These are phyloP conservation scores for Carapus acus DNA, from an alignment of 2,797 vertebrate species.

Conservation along the genomic window DNA sequence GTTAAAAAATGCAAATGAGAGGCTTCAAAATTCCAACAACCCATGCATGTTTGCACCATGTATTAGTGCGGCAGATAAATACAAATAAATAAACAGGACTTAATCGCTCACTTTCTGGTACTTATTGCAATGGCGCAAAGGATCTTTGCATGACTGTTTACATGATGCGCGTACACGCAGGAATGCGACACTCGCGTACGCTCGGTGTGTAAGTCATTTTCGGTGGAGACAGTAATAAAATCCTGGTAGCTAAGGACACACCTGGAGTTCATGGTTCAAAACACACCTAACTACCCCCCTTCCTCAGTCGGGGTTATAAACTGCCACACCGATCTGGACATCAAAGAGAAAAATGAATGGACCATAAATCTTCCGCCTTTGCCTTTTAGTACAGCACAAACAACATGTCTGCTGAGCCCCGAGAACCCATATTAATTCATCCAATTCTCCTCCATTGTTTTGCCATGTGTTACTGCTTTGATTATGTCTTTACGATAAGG, in stretches of 20 bases:
- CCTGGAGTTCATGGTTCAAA: background rate
- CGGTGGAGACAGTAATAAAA: no score
- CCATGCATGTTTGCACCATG: background rate
- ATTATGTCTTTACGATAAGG: slow-evolving; percentile 52
- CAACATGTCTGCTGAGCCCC: slow-evolving; percentile 6
- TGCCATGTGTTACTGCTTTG: slow-evolving; percentile 30
- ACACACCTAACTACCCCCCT: background rate
- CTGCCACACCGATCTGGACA: slow-evolving; percentile 1
- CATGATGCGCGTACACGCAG: no score
- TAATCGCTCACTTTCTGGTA: no score
- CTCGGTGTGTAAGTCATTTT: no score
- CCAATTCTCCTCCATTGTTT: slow-evolving; percentile 31
- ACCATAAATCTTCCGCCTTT: slow-evolving; percentile 6
- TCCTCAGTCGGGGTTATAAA: slow-evolving; percentile 5
- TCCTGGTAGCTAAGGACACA: background rate
- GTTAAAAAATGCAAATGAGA: slow-evolving; percentile 3
- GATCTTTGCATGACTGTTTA: background rate
- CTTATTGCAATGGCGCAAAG: no score
- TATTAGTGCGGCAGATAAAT: background rate
- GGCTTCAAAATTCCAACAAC: background rate
- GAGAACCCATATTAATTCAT: background rate
- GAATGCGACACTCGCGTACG: no score
- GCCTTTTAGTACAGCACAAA: slow-evolving; percentile 20
- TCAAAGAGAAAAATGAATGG: slow-evolving; percentile 20
- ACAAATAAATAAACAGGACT: no score